These are phyloP conservation scores for Platycnemis pennipes DNA, from an alignment of 2,888 invertebrate genomes.

Conservation along the genomic window DNA sequence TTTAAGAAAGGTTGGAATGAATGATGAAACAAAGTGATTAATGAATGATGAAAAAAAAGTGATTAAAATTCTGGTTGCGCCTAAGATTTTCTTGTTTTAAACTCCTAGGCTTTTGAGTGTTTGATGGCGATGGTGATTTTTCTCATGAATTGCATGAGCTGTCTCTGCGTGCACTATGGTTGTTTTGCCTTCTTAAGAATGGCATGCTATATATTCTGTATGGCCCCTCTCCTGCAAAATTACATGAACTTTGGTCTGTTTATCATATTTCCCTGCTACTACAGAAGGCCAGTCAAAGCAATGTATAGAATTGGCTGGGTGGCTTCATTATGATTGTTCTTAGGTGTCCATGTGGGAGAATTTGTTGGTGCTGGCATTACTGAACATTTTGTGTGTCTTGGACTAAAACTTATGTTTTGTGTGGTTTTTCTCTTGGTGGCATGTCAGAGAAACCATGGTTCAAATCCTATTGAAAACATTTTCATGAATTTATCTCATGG, in stretches of 20 bases:
- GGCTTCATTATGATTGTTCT: neutral
- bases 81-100: neutral
- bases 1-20: neutral
- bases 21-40: neutral
- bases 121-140: neutral
- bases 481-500: constrained; percentile 17
- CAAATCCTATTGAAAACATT: neutral
- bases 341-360: neutral
- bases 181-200: neutral
- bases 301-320: neutral
- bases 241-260: neutral
- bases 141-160: neutral
- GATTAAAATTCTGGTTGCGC: neutral
- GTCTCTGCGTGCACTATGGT: neutral
- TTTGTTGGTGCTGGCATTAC: constrained; percentile 1
- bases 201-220: neutral
- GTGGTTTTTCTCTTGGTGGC: neutral
- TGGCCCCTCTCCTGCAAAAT: neutral
- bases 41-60: neutral
- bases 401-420: neutral
- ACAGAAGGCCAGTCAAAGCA: neutral
- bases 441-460: neutral
- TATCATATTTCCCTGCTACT: neutral
- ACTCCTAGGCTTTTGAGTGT: neutral
- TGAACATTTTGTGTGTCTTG: constrained; percentile 1